Percentiles rank a stretch among this genome's conserved stretches.
phyloP scores from a whole-genome alignment of 2,113 vertebrate species.

The Aptenodytes forsteri region DNA sequence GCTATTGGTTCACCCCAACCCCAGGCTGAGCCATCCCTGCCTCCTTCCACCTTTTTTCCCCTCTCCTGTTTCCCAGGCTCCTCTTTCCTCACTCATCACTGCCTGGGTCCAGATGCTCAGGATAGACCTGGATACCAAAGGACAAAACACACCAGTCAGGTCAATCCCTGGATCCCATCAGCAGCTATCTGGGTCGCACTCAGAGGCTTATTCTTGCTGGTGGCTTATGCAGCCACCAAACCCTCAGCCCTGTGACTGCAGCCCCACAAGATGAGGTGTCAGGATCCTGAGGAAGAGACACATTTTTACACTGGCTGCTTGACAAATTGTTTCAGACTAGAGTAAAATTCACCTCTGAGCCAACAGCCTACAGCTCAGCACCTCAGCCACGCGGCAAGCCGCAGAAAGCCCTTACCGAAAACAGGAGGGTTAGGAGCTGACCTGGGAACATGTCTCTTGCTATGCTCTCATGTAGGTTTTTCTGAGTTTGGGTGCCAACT shows the following conservation, averaged over 20 bases:
- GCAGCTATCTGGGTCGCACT: background rate
- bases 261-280: background rate
- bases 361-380: background rate
- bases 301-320: background rate
- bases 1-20: background rate
- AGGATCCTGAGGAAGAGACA: background rate
- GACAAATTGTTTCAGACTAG: background rate
- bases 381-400: background rate
- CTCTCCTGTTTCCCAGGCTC: background rate
- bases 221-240: background rate
- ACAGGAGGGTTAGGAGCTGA: background rate
- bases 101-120: background rate
- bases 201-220: background rate
- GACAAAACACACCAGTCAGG: background rate
- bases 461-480: fast-evolving
- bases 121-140: background rate
- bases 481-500: background rate
- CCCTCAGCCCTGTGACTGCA: background rate
- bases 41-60: background rate
- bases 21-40: background rate
- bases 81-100: background rate
- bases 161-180: background rate
- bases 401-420: background rate
- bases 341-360: background rate
- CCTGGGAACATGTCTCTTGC: background rate